Conservation (phyloP, 1,140 invertebrate genomes). For the Phortica variegata region DNA sequence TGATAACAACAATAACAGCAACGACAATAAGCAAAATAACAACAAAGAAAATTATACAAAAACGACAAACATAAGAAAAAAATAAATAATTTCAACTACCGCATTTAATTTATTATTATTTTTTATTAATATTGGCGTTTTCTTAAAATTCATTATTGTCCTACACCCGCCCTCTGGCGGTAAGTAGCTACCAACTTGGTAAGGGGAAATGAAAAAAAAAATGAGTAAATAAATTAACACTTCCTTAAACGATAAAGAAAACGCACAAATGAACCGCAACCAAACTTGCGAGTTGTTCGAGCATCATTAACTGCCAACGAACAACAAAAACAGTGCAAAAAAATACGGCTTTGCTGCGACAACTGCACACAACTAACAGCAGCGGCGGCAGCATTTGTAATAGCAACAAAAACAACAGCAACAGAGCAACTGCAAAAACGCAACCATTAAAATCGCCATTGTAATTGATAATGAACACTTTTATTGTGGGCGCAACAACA, state of each 20-base stretch:
- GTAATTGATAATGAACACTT: slow-evolving; percentile 19
- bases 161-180: too few species aligned
- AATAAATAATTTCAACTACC: slow-evolving; percentile 54
- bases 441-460: slow-evolving; percentile 26
- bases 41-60: slow-evolving; percentile 22
- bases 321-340: too few species aligned
- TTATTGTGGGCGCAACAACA: slow-evolving; percentile 20
- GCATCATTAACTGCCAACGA: too few species aligned
- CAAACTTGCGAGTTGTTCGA: slow-evolving; percentile 8
- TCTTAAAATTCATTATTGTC: too few species aligned
- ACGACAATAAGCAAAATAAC: slow-evolving; percentile 14
- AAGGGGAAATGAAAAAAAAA: slow-evolving; percentile 10
- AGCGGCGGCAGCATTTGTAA: too few species aligned
- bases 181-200: not conserved
- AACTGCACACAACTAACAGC: too few species aligned
- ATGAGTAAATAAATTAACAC: slow-evolving; percentile 51
- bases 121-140: slow-evolving; percentile 9
- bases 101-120: slow-evolving; percentile 49
- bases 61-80: slow-evolving; percentile 42
- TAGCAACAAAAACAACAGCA: slow-evolving; percentile 16
- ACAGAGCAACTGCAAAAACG: slow-evolving; percentile 14
- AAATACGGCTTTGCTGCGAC: too few species aligned
- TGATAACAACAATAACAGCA: slow-evolving; percentile 27
- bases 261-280: slow-evolving; percentile 2
- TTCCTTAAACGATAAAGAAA: slow-evolving; percentile 52